A percentile compares a stretch with the other conserved stretches of the same genome.
These are phyloP conservation scores for Intellagama lesueurii DNA, from an alignment of 2,797 vertebrate genomes.

Conservation along the genomic window DNA sequence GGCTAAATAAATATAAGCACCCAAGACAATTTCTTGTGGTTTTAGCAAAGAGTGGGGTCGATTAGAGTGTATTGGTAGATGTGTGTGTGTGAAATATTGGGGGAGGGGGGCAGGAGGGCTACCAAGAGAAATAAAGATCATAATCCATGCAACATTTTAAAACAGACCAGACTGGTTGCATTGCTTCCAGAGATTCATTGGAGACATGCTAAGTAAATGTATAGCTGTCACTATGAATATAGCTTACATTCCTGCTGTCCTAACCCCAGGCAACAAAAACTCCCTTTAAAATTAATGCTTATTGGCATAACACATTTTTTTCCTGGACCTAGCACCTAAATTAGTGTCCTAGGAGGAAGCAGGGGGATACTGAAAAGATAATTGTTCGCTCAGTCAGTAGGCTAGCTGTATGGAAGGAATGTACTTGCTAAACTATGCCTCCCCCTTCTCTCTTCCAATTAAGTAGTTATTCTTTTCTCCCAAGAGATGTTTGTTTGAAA, in stretches of 20 bases:
- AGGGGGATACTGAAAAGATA: constrained; percentile 70
- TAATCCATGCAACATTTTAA: constrained; percentile 48
- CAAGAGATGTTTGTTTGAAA: constrained; percentile 64
- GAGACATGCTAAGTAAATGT: constrained; percentile 68
- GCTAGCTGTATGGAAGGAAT: constrained; percentile 73
- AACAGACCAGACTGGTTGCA: constrained; percentile 44
- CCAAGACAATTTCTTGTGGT: constrained; percentile 20
- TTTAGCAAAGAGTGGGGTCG: constrained; percentile 37
- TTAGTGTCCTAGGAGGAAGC: constrained; percentile 70
- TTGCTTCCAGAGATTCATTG: constrained; percentile 58
- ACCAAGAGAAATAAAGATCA: constrained; percentile 44
- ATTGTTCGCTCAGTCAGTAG: constrained; percentile 70
- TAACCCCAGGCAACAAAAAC: constrained; percentile 73
- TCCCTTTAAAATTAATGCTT: constrained; percentile 71
- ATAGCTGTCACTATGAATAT: constrained; percentile 65
- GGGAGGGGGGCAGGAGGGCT: background rate
- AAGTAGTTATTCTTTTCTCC: constrained; percentile 66
- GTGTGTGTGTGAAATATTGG: constrained; percentile 17
- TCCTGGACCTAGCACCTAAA: constrained; percentile 69
- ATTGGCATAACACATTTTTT: constrained; percentile 61
- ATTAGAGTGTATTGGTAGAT: constrained; percentile 9
- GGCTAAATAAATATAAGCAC: constrained; percentile 9
- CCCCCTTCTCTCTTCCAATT: constrained; percentile 65
- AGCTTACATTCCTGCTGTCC: constrained; percentile 72
- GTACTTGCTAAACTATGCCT: constrained; percentile 69